phyloP scores from a whole-genome alignment of 2,113 vertebrate species.

The Peromyscus maniculatus region DNA sequence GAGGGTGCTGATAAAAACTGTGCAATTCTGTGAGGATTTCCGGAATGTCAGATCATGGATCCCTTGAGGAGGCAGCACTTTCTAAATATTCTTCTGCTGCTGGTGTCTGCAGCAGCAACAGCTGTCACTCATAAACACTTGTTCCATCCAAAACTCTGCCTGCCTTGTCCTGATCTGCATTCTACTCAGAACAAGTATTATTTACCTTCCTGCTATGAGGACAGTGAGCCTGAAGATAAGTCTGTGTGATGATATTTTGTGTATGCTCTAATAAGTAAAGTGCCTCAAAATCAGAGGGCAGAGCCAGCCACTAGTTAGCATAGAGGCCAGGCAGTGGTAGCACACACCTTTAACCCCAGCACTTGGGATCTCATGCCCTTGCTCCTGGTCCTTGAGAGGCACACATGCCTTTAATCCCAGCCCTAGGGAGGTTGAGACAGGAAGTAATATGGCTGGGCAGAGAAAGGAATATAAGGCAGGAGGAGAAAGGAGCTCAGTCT shows the following conservation, averaged over 20 bases:
- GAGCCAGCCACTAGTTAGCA: too few relatives aligned
- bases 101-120: background rate
- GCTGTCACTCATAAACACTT: background rate
- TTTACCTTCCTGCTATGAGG: background rate
- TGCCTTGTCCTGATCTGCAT: background rate
- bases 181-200: background rate
- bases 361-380: too few relatives aligned
- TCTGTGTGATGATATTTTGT: background rate
- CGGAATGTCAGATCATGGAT: conserved; percentile 38
- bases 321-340: too few relatives aligned
- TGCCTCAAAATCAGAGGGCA: too few relatives aligned
- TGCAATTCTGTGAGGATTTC: conserved; percentile 47
- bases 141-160: background rate
- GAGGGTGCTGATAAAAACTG: conserved; percentile 52
- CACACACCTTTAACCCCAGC: too few relatives aligned
- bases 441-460: too few relatives aligned
- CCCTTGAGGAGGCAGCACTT: background rate
- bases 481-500: too few relatives aligned
- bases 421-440: too few relatives aligned
- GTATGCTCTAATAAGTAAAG: too few relatives aligned
- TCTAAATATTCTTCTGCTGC: background rate
- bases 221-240: background rate
- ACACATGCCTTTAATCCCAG: too few relatives aligned
- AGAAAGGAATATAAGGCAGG: too few relatives aligned
- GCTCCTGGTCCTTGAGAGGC: too few relatives aligned